A percentile compares a stretch with the other conserved stretches of the same genome.
These are phyloP conservation scores for Catagonus wagneri DNA, from an alignment of 2,113 vertebrate species.

Conservation along the genomic window DNA sequence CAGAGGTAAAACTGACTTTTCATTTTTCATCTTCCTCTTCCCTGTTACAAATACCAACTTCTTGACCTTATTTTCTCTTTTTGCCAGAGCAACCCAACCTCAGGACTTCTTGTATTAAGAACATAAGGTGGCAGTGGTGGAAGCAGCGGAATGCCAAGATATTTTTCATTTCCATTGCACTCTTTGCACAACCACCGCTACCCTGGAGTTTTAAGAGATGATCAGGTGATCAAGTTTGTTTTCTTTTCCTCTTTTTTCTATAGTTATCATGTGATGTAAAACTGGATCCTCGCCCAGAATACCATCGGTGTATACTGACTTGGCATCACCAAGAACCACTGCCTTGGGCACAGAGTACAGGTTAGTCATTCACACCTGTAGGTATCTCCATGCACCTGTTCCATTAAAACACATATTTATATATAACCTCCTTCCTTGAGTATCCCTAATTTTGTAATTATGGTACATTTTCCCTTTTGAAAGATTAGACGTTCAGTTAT, in stretches of 20 bases:
- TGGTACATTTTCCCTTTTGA: slow-evolving; percentile 50
- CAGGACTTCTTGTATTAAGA: not conserved
- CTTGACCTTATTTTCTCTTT: not conserved
- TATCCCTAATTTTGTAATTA: not conserved
- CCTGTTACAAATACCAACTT: not conserved
- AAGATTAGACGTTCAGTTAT: slow-evolving; percentile 53
- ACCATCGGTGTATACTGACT: slow-evolving; percentile 99
- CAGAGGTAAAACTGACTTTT: not conserved
- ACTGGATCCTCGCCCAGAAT: slow-evolving; percentile 98
- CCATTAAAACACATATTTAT: slow-evolving; percentile 3
- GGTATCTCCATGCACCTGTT: not conserved
- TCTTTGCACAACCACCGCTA: not conserved
- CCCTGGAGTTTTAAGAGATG: slow-evolving; percentile 48
- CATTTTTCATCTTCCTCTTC: slow-evolving; percentile 15
- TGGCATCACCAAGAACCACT: slow-evolving; percentile 99
- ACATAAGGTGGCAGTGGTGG: not conserved
- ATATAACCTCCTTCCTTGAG: not conserved
- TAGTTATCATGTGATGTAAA: slow-evolving; percentile 99
- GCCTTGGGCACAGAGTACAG: slow-evolving; percentile 99
- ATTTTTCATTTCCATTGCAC: not conserved
- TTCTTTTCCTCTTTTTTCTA: slow-evolving; percentile 68
- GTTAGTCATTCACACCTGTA: slow-evolving; percentile 84
- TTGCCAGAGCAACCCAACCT: not conserved
- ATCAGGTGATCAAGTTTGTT: slow-evolving; percentile 42
- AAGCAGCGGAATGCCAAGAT: not conserved